Evolutionary conservation across 30 jellyfish, hydroid and myxozoan species (phyloP).

Genomic region (Clytia hemisphaerica): DNA sequence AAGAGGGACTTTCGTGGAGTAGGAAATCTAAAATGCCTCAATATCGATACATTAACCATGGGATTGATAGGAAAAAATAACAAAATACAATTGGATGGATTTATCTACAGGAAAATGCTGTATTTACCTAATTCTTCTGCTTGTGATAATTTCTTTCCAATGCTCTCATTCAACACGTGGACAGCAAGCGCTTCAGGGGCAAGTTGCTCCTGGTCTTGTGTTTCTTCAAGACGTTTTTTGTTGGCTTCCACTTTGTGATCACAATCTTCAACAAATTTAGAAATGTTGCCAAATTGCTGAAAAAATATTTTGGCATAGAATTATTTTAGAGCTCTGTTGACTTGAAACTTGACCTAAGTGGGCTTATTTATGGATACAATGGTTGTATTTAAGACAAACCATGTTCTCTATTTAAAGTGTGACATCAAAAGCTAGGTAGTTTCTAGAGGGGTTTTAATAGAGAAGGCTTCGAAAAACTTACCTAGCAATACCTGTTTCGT

Average conservation of each 20-base stretch:
- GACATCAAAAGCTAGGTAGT: too few species aligned
- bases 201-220: constrained; percentile 57
- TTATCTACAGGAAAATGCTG: background rate
- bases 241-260: constrained; percentile 88
- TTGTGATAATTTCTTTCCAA: constrained; percentile 87
- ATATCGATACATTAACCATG: background rate
- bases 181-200: constrained; percentile 89
- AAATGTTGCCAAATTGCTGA: constrained; percentile 85
- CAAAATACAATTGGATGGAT: background rate
- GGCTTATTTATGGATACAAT: too few species aligned
- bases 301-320: background rate
- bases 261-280: constrained; percentile 82
- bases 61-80: background rate
- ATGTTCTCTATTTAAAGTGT: too few species aligned
- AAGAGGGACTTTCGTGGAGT: too few species aligned
- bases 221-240: constrained; percentile 85
- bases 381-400: too few species aligned
- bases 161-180: constrained; percentile 83
- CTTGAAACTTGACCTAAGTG: too few species aligned
- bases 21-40: background rate
- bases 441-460: too few species aligned
- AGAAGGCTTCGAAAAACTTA: too few species aligned
- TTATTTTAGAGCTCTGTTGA: too few species aligned
- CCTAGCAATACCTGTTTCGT: too few species aligned
- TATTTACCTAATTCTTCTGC: constrained; percentile 79